Conservation (phyloP, 1,140 invertebrate species). For the Drosophila pandora region DNA sequence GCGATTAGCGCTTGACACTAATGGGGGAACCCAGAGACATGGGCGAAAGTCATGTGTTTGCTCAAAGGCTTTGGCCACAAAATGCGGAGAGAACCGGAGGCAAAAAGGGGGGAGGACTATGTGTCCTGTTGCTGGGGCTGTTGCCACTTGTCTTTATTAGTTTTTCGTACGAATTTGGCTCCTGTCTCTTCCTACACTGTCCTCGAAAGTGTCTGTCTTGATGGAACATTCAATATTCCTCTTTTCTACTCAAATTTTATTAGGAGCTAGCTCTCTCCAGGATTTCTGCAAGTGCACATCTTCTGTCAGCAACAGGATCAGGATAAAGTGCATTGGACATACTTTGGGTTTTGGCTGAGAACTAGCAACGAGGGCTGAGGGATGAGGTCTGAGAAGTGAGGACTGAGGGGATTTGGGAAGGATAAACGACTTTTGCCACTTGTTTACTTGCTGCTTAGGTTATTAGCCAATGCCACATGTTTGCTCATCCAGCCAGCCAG, state of each 20-base stretch:
- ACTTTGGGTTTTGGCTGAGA: slow-evolving; percentile 33
- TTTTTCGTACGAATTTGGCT: slow-evolving; percentile 63
- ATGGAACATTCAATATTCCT: neutral
- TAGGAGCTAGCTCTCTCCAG: too few relatives aligned
- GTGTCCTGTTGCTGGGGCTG: slow-evolving; percentile 48
- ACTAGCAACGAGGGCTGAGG: neutral
- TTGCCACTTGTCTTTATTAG: slow-evolving; percentile 81
- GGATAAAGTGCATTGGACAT: slow-evolving; percentile 62
- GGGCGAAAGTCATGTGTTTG: slow-evolving; percentile 67
- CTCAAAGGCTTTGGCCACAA: slow-evolving; percentile 58
- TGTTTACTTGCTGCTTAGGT: slow-evolving; percentile 76
- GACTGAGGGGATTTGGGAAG: slow-evolving; percentile 2
- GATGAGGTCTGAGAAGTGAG: too few relatives aligned
- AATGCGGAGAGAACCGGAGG: neutral
- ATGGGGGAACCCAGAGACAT: slow-evolving; percentile 43
- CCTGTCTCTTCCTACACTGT: slow-evolving; percentile 27
- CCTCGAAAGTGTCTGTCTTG: too few relatives aligned
- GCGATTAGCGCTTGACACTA: slow-evolving; percentile 78
- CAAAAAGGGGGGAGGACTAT: neutral
- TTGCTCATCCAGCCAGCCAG: slow-evolving; percentile 34
- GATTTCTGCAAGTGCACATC: slow-evolving; percentile 8
- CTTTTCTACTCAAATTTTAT: neutral
- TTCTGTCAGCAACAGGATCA: slow-evolving; percentile 52
- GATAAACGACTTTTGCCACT: slow-evolving; percentile 32
- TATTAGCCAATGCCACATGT: slow-evolving; percentile 77